These are phyloP conservation scores for Drosophila varians DNA, from an alignment of 1,140 invertebrate species.

Conservation along the genomic window DNA sequence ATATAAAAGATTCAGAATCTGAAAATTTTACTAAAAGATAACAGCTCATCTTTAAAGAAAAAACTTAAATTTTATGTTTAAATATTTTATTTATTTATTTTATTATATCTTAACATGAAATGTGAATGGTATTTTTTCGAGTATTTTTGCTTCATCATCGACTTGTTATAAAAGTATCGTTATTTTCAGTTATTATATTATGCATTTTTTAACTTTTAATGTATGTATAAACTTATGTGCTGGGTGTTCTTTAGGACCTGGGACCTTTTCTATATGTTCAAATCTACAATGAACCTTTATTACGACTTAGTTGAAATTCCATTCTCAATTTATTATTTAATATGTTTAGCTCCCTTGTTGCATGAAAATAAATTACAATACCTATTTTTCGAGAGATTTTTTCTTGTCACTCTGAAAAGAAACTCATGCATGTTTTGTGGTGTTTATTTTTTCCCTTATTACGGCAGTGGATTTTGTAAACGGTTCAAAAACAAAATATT, in stretches of 20 bases:
- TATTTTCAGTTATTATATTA: constrained; percentile 62
- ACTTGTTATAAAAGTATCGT: constrained; percentile 73
- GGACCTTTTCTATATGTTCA: constrained; percentile 59
- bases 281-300: constrained; percentile 77
- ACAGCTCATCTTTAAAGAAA: too few relatives aligned
- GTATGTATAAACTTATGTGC: constrained; percentile 79
- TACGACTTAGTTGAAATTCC: constrained; percentile 52
- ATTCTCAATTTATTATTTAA: constrained; percentile 24
- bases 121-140: constrained; percentile 61
- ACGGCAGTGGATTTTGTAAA: constrained; percentile 72
- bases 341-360: constrained; percentile 21
- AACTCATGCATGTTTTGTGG: constrained; percentile 42
- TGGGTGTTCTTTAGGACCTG: constrained; percentile 49
- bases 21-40: constrained; percentile 1
- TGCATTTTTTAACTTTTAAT: constrained; percentile 52
- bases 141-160: constrained; percentile 40
- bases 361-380: constrained; percentile 31
- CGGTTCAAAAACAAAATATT: constrained; percentile 56
- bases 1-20: too few relatives aligned
- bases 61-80: constrained; percentile 30
- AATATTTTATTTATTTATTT: constrained; percentile 75
- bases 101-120: constrained; percentile 76
- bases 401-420: constrained; percentile 25
- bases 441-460: constrained; percentile 19
- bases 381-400: constrained; percentile 6